These are phyloP conservation scores for Carterocephalus palaemon DNA, from an alignment of 2,888 invertebrate genomes.

Conservation along the genomic window DNA sequence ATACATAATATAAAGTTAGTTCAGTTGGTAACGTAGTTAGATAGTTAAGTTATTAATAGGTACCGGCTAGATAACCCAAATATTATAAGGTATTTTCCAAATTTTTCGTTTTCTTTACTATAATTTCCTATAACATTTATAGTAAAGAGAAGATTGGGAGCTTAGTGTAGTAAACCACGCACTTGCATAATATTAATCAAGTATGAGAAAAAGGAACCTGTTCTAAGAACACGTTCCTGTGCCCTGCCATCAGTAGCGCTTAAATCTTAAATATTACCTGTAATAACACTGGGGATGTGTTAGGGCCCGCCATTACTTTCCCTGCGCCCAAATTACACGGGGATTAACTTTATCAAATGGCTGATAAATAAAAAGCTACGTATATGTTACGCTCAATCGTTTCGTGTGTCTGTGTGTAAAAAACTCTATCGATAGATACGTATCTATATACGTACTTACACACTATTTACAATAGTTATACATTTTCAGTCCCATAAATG, in stretches of 20 bases:
- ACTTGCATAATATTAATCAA: neutral
- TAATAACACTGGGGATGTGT: slow-evolving; percentile 24
- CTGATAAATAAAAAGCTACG: slow-evolving; percentile 28
- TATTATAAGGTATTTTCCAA: no score
- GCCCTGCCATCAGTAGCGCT: slow-evolving; percentile 9
- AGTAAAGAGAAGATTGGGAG: no score
- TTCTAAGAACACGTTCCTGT: slow-evolving; percentile 2
- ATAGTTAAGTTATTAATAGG: no score
- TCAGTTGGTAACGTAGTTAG: no score
- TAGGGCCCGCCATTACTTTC: slow-evolving; percentile 36
- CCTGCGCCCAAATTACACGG: slow-evolving; percentile 34
- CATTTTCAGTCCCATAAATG: no score
- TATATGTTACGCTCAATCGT: neutral
- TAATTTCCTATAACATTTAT: no score
- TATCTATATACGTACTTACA: no score
- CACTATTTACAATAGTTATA: no score
- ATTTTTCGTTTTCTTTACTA: no score
- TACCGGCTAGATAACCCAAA: no score
- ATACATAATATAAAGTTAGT: no score
- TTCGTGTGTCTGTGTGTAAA: slow-evolving; percentile 2
- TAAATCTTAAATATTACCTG: slow-evolving; percentile 22
- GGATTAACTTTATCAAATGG: slow-evolving; percentile 37
- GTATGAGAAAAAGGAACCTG: neutral
- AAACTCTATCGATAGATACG: no score
- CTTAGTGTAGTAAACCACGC: slow-evolving; percentile 8